Evolutionary conservation across 2,113 vertebrate genomes (phyloP), one percentile per base, ranked within the genome.

Genomic region (Micronycteris hirsuta): DNA sequence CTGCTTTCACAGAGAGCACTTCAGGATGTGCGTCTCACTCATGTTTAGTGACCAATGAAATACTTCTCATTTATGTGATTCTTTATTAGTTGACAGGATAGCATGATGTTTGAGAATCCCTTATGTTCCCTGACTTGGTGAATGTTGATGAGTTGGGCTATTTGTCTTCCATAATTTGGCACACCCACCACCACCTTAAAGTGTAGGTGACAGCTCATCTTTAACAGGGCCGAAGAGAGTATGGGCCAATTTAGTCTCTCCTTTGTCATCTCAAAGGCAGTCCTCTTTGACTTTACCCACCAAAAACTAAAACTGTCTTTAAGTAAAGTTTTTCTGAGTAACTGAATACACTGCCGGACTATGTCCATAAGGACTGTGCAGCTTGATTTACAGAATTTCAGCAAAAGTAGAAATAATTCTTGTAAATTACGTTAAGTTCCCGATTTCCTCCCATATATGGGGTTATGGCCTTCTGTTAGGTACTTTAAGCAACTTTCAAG

Each of bases 401-500:
- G 61, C 56, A 87, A 93, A 95, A 81, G 83, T 89, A 91, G 78
- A 87, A 83, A 77, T 91, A 92, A 86, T 93, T 96, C 49, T 93
- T 89, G n/a, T 67, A 94, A 89, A 89, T 94, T 94, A 80, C 8
- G 0, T 86, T 86, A 96, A 91, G 74, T 84, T 67, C 88, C 56
- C 8, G 5, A 58, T 61, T 73, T 54, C 12, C 63, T 67, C 58
- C 84, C 84, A 76, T 93, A 63, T 52, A 77, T 93, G 61, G 89
- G 52, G 67, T 93, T 76, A 89, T 76, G 65, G 94, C 84, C 88
- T 94, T 94, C 89, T 85, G n/a, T 95, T 74, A 91, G 47, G 86
- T 96, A 78, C 94, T 97, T 96, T 92, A 97, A 96, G 86, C 56
- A 94, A 38, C 68, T 96, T 97, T 94, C 74, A 95, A 63, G 95